Conservation (phyloP, 2,888 invertebrate genomes). For the Drepanosiphum platanoidis region DNA sequence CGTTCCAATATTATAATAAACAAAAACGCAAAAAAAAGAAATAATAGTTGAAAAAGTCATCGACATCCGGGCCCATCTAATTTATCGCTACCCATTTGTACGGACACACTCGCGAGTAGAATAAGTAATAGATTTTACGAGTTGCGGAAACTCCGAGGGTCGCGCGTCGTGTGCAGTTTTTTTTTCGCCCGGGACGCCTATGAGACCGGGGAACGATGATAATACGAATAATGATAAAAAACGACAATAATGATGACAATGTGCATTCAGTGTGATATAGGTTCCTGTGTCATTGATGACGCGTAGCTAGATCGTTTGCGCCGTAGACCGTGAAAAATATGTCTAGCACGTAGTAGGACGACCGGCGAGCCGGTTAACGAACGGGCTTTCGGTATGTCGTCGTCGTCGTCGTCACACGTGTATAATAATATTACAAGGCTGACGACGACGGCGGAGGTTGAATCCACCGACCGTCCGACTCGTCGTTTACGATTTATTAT, state of each 20-base stretch:
- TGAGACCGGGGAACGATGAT: too few species aligned
- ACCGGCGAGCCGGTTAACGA: slow-evolving; percentile 30
- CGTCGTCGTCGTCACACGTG: not conserved
- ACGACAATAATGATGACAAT: not conserved
- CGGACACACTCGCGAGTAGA: too few species aligned
- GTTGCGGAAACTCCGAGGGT: too few species aligned
- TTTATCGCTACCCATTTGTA: too few species aligned
- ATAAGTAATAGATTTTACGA: too few species aligned
- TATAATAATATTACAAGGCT: too few species aligned
- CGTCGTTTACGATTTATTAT: not conserved
- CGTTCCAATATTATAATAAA: too few species aligned
- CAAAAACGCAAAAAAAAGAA: too few species aligned
- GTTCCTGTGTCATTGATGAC: not conserved
- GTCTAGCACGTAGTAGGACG: slow-evolving; percentile 26
- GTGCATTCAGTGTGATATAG: not conserved
- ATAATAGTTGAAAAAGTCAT: too few species aligned
- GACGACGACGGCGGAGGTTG: not conserved
- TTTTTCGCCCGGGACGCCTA: too few species aligned
- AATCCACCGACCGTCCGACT: not conserved
- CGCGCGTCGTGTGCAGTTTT: too few species aligned
- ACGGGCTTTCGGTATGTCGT: not conserved
- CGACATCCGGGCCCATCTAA: too few species aligned
- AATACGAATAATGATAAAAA: not conserved
- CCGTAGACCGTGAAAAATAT: slow-evolving; percentile 32
- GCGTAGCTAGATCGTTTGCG: not conserved